phyloP scores from a whole-genome alignment of 2,888 invertebrate genomes.

The Conomelus anceps region DNA sequence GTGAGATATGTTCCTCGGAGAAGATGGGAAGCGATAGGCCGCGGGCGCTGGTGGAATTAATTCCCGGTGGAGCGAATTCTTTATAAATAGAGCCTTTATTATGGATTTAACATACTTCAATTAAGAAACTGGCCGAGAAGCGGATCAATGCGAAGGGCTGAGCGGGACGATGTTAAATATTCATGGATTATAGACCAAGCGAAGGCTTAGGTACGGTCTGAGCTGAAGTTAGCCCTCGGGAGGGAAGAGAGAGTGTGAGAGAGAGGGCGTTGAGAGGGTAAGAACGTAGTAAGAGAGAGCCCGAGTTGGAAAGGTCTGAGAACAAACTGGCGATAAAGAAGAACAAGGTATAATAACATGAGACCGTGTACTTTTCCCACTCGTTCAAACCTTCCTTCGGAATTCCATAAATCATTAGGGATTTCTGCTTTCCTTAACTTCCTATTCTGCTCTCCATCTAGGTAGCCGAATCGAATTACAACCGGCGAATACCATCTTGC shows the following conservation, averaged over 20 bases:
- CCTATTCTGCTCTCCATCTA: not conserved
- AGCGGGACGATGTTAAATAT: conserved; percentile 4
- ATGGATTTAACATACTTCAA: conserved; percentile 12
- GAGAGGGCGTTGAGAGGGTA: not conserved
- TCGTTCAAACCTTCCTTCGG: not conserved
- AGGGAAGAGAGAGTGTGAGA: not conserved
- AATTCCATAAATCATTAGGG: not conserved
- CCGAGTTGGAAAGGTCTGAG: not conserved
- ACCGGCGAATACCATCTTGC: too few species aligned
- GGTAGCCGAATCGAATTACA: not conserved
- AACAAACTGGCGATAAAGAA: not conserved
- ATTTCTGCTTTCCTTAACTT: not conserved
- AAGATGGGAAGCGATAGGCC: not conserved
- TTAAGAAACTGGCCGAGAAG: not conserved
- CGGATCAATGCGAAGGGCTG: not conserved
- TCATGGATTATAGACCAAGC: conserved; percentile 7
- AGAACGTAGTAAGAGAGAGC: too few species aligned
- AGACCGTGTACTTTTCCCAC: not conserved
- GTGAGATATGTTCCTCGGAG: not conserved
- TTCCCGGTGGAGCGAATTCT: conserved; percentile 2
- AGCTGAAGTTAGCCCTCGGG: not conserved
- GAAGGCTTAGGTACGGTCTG: not conserved
- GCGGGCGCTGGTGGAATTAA: conserved; percentile 1
- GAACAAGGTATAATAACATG: not conserved
- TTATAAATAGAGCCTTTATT: conserved; percentile 13